Evolutionary conservation across 2,113 vertebrate species (phyloP).

Genomic region (Protobothrops flavoviridis): DNA sequence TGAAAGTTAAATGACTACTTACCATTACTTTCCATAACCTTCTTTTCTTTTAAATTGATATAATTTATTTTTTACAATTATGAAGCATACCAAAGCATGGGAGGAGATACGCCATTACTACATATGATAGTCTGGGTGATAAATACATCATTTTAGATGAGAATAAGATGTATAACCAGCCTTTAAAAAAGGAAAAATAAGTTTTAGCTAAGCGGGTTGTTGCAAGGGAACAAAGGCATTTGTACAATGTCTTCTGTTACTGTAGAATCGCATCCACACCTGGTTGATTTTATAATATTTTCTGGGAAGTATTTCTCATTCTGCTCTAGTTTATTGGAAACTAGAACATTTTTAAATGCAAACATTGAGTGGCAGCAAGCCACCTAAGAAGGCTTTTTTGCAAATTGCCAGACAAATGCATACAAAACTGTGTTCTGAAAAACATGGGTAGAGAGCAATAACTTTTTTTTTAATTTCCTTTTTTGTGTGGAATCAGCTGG

Average conservation of each 20-base stretch:
- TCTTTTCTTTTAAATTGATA: background rate
- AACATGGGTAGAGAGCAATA: background rate
- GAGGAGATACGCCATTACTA: background rate
- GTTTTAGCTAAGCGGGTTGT: constrained; percentile 32
- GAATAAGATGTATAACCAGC: constrained; percentile 7
- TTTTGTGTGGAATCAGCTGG: background rate
- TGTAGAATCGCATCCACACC: constrained; percentile 40
- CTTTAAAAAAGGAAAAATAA: constrained; percentile 63
- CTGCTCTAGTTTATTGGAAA: background rate
- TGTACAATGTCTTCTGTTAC: constrained; percentile 37
- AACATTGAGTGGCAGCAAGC: background rate
- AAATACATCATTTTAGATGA: background rate
- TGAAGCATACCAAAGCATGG: background rate
- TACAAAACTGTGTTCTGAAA: background rate
- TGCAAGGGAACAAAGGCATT: constrained; percentile 67
- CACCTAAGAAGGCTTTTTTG: background rate
- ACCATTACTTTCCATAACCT: background rate
- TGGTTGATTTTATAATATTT: constrained; percentile 64
- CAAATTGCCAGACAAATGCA: background rate
- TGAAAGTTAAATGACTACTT: background rate
- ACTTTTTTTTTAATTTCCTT: background rate
- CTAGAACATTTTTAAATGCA: background rate
- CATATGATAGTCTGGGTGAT: background rate
- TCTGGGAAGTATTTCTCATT: background rate
- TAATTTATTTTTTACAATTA: background rate